Evolutionary conservation across 2,888 invertebrate genomes (phyloP).

Genomic region (Marasmarcha lunaedactyla): DNA sequence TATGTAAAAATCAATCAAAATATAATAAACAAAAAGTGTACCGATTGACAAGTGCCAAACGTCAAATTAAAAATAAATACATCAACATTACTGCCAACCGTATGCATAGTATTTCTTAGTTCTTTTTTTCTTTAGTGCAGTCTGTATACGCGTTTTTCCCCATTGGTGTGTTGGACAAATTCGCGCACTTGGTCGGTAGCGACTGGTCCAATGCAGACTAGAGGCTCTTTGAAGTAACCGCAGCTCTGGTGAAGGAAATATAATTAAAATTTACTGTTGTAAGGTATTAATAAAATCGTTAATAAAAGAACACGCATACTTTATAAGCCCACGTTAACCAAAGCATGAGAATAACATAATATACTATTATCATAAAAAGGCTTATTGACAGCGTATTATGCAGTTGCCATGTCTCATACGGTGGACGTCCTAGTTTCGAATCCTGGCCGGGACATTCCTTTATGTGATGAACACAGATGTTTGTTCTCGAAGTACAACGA

Average conservation of each 20-base stretch:
- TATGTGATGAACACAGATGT: too few relatives aligned
- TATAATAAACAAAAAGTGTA: too few relatives aligned
- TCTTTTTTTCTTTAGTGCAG: conserved; percentile 37
- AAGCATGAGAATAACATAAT: neutral
- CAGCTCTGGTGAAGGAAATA: conserved; percentile 79
- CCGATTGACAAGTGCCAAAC: too few relatives aligned
- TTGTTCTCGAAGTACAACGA: too few relatives aligned
- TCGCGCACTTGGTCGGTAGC: conserved; percentile 79
- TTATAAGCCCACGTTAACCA: too few relatives aligned
- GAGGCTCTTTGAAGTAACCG: conserved; percentile 91
- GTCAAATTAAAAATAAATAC: neutral
- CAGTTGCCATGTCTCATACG: too few relatives aligned
- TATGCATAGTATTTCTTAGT: conserved; percentile 7
- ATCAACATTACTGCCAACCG: conserved; percentile 8
- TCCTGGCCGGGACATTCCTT: too few relatives aligned
- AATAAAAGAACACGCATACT: too few relatives aligned
- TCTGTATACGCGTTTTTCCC: conserved; percentile 79
- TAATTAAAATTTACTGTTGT: conserved; percentile 3
- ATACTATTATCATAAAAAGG: neutral
- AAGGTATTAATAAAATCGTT: too few relatives aligned
- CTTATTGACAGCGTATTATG: too few relatives aligned
- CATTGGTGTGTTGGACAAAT: conserved; percentile 82
- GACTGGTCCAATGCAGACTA: conserved; percentile 88
- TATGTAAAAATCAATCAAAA: too few relatives aligned
- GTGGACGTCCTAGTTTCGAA: too few relatives aligned